phyloP scores from a whole-genome alignment of 2,797 vertebrate genomes.

The Tiaroga cobitis region DNA sequence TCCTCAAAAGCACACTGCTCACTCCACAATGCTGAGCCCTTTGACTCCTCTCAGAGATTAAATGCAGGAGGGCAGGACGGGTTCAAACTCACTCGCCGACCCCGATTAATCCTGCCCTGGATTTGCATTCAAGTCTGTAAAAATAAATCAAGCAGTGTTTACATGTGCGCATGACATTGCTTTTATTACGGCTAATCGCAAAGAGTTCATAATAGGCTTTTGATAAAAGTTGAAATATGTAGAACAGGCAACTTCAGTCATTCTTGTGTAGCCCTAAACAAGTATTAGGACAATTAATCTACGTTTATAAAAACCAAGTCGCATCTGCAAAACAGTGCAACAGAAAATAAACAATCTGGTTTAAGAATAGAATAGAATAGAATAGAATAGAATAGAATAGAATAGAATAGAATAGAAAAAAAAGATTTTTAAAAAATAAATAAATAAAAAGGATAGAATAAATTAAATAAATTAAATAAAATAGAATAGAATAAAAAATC shows the following conservation, averaged over 20 bases:
- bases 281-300: not conserved
- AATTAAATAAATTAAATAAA: not conserved
- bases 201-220: slow-evolving; percentile 1
- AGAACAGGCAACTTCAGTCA: not conserved
- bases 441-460: not conserved
- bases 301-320: not conserved
- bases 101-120: slow-evolving; percentile 43
- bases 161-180: slow-evolving; percentile 10
- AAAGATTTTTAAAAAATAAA: too few species aligned
- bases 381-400: too few species aligned
- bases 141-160: slow-evolving; percentile 5
- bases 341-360: not conserved
- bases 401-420: too few species aligned
- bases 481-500: not conserved
- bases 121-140: slow-evolving; percentile 26
- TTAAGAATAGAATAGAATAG: not conserved
- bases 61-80: slow-evolving; percentile 42
- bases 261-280: not conserved
- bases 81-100: slow-evolving; percentile 40
- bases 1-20: slow-evolving; percentile 51
- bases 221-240: slow-evolving; percentile 1
- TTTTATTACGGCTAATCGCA: not conserved
- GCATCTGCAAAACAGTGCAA: not conserved
- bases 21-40: slow-evolving; percentile 43
- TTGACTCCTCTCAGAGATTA: slow-evolving; percentile 45